Evolutionary conservation across 2,113 vertebrate species (phyloP), one percentile per base, ranked within the genome.

Genomic region (Semicossyphus pulcher): DNA sequence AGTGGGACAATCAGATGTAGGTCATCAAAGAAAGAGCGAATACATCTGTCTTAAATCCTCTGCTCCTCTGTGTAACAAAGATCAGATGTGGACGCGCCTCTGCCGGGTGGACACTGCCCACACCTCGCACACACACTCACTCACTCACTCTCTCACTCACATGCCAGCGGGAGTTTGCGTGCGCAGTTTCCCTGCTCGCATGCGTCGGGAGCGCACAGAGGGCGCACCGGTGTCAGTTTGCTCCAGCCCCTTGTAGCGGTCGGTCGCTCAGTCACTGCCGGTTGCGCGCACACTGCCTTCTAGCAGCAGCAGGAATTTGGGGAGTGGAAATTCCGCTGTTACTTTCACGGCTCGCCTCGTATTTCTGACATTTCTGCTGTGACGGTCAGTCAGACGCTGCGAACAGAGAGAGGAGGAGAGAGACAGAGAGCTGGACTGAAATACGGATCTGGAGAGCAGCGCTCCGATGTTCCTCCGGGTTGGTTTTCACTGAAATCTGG

Each of bases 291-390:
- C 60, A 36, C 56, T 11, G 37, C 51, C 59, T 56, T 52, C 70
- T 68, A 26, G 12, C 7, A 18, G 54, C 37, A 78, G 81, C 57
- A 78, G 79, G 81, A 78, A 71, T 80, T 71, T 61, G 61, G 79
- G 85, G 86, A 89, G 90, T 85, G 87, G 81, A 90, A 72, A 86
- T 86, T 69, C 81, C 74, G 34, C 69, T 23, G 73, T 66, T 82
- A 52, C 74, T 80, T 68, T 63, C 45, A 10, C 69, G 67, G 25
- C 74, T 84, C 52, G 66, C 34, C 16, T 66, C 48, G 44, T 70
- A 15, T 61, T 45, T 5, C 61, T 80, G 75, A 78, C 88, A 82
- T 74, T 72, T 72, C 6, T 49, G 59, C 83, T 20, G 75, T 29
- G 61, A 28, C 82, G 61, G 77, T 62, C 76, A 31, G 82, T 29